Conservation (phyloP, 1,140 invertebrate species). For the Drosophila willistoni region DNA sequence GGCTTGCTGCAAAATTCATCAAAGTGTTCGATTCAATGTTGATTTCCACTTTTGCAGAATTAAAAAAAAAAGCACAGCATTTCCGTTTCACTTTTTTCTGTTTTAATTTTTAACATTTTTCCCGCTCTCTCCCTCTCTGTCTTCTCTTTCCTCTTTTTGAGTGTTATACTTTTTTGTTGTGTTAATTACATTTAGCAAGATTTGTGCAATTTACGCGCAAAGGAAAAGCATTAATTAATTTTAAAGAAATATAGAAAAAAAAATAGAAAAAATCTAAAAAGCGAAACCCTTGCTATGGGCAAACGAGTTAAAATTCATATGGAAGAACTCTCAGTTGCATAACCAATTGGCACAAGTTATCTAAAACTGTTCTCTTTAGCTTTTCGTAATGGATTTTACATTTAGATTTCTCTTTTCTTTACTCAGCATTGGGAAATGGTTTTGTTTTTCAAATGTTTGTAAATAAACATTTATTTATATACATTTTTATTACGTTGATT, state of each 20-base stretch:
- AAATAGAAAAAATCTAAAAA: too few species aligned
- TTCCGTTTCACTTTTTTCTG: slow-evolving; percentile 15
- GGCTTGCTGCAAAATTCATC: slow-evolving; percentile 24
- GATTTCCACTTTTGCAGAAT: slow-evolving; percentile 20
- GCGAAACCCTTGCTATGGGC: too few species aligned
- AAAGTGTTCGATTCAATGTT: slow-evolving; percentile 32
- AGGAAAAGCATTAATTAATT: slow-evolving; percentile 40
- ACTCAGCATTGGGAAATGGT: too few species aligned
- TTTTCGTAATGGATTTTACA: too few species aligned
- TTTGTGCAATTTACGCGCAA: slow-evolving; percentile 29
- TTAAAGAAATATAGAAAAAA: too few species aligned
- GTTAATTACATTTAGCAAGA: slow-evolving; percentile 38
- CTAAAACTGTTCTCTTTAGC: too few species aligned
- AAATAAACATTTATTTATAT: slow-evolving; percentile 1
- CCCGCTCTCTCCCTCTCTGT: not conserved
- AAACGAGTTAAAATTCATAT: too few species aligned
- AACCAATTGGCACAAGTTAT: too few species aligned
- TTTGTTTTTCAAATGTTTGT: slow-evolving; percentile 14
- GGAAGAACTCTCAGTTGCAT: too few species aligned
- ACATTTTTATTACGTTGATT: not conserved
- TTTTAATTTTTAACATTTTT: not conserved
- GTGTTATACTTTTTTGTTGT: slow-evolving; percentile 4
- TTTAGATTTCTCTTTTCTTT: too few species aligned
- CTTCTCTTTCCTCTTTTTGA: not conserved
- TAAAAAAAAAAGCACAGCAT: not conserved